phyloP scores from a whole-genome alignment of 2,113 vertebrate species.

The Conger conger region DNA sequence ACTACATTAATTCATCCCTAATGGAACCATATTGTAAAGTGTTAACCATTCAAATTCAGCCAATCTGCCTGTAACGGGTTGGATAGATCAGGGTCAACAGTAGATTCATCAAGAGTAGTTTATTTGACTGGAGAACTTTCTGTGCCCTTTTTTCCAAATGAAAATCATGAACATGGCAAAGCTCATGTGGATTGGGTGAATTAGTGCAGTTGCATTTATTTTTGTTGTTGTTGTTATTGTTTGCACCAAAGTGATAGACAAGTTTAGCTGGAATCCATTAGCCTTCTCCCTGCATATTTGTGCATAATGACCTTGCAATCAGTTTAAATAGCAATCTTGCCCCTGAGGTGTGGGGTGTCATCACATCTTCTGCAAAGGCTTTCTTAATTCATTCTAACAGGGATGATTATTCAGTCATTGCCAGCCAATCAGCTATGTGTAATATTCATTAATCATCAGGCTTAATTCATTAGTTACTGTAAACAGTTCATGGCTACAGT shows the following conservation, averaged over 20 bases:
- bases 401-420: slow-evolving; percentile 57
- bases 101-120: slow-evolving; percentile 59
- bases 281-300: slow-evolving; percentile 48
- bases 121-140: slow-evolving; percentile 60
- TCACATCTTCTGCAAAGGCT: slow-evolving; percentile 17
- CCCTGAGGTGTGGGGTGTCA: slow-evolving; percentile 26
- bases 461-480: too few species aligned
- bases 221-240: background rate
- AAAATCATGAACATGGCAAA: background rate
- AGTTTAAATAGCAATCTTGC: slow-evolving; percentile 54
- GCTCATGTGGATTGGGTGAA: too few species aligned
- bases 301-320: slow-evolving; percentile 66
- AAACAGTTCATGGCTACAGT: too few species aligned
- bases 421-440: slow-evolving; percentile 13
- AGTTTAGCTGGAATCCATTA: slow-evolving; percentile 59
- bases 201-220: background rate
- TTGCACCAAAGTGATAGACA: slow-evolving; percentile 51
- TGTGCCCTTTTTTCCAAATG: slow-evolving; percentile 50
- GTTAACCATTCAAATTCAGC: too few species aligned
- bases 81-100: too few species aligned
- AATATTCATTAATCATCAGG: too few species aligned
- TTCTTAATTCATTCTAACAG: slow-evolving; percentile 45
- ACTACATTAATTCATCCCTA: too few species aligned
- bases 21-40: too few species aligned
- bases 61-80: too few species aligned